Percentiles rank a stretch among this genome's conserved stretches.
Conservation (phyloP, 2,113 vertebrate genomes). For the Peromyscus maniculatus region DNA sequence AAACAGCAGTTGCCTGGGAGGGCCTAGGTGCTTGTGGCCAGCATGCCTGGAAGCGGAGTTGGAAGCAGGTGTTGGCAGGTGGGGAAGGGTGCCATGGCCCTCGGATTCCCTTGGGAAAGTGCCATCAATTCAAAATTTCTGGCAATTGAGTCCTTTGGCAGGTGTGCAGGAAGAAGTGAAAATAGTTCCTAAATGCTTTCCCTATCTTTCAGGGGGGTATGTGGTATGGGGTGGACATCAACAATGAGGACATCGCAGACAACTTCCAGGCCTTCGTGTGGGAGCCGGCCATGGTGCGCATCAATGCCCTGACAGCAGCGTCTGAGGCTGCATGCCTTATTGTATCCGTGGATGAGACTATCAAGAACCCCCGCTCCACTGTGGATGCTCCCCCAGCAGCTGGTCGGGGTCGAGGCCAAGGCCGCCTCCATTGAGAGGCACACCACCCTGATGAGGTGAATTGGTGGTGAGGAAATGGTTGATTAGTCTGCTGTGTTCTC, state of each 20-base stretch:
- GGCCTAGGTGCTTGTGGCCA: background rate
- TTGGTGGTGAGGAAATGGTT: background rate
- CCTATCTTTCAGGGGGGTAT: constrained; percentile 89
- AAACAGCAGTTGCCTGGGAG: background rate
- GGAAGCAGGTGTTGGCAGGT: too few relatives aligned
- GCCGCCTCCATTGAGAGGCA: constrained; percentile 87
- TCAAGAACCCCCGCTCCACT: constrained; percentile 95
- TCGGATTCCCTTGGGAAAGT: background rate
- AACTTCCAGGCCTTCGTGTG: constrained; percentile 95
- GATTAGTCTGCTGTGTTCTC: constrained; percentile 4
- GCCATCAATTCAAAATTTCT: background rate
- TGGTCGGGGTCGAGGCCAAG: constrained; percentile 89
- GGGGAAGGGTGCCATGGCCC: background rate
- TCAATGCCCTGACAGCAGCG: constrained; percentile 96
- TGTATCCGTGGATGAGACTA: constrained; percentile 96
- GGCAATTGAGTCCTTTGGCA: background rate
- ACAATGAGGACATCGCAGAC: constrained; percentile 97
- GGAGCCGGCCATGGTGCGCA: constrained; percentile 96
- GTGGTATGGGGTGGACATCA: constrained; percentile 98
- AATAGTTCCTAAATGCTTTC: background rate
- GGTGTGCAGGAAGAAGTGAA: background rate
- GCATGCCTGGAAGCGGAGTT: background rate
- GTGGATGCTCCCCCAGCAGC: constrained; percentile 86
- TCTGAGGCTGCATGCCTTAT: constrained; percentile 97
- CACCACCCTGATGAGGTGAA: accelerated